Conservation (phyloP, 2,113 vertebrate species). For the Bagarius yarrelli region DNA sequence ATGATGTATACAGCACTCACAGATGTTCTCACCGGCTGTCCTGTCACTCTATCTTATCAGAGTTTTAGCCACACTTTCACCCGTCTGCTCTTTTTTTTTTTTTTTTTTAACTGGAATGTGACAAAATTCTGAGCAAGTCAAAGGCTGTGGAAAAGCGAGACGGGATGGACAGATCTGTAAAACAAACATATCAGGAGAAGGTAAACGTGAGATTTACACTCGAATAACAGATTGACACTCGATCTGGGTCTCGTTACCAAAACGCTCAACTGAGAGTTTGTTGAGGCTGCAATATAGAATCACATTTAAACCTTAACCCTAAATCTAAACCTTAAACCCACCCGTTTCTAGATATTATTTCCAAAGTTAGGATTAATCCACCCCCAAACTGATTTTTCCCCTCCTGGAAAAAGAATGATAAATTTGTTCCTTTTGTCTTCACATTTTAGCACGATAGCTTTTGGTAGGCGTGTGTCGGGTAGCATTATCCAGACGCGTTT, state of each 20-base stretch:
- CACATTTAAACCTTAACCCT: too few relatives aligned
- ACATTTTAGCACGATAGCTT: too few relatives aligned
- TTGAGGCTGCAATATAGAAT: neutral
- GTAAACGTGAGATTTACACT: neutral
- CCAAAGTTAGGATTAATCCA: too few relatives aligned
- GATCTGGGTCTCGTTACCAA: neutral
- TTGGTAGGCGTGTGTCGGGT: too few relatives aligned
- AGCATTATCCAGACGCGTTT: too few relatives aligned
- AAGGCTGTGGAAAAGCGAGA: neutral
- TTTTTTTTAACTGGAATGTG: neutral
- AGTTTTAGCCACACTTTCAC: slow-evolving; percentile 22
- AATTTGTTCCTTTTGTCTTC: too few relatives aligned
- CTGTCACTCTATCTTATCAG: slow-evolving; percentile 17
- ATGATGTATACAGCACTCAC: slow-evolving; percentile 30
- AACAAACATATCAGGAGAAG: neutral
- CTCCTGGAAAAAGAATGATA: too few relatives aligned
- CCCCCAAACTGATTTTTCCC: too few relatives aligned
- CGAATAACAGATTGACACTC: neutral
- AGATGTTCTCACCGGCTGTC: slow-evolving; percentile 31
- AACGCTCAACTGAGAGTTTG: neutral
- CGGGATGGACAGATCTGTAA: neutral
- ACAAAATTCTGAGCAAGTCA: neutral
- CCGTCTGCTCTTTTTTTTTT: slow-evolving; percentile 7
- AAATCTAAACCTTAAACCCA: too few relatives aligned
- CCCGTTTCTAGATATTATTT: too few relatives aligned